A percentile compares a stretch with the other conserved stretches of the same genome.
phyloP scores from a whole-genome alignment of 2,113 vertebrate species.

The Limnothrissa miodon region DNA sequence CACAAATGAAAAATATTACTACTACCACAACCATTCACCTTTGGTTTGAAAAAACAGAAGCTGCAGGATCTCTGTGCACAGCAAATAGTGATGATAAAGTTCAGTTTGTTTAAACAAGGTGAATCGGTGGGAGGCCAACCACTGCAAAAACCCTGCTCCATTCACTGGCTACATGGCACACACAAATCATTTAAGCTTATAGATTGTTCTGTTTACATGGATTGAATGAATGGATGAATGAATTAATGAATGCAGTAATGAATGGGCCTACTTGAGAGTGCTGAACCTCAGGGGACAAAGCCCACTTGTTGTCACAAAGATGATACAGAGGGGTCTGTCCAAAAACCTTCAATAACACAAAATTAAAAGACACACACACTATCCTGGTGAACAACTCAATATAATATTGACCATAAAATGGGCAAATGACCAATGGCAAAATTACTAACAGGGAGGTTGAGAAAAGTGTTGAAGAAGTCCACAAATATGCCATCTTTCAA shows the following conservation, averaged over 20 bases:
- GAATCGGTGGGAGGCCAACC: constrained; percentile 20
- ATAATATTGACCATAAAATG: no score
- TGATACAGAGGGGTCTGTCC: constrained; percentile 28
- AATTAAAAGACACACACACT: no score
- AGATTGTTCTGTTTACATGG: background rate
- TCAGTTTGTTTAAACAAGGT: constrained; percentile 21
- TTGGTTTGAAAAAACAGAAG: background rate
- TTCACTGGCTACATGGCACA: background rate
- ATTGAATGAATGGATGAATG: background rate
- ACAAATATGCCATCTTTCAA: constrained; percentile 32
- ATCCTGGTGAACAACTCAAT: no score
- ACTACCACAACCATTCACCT: background rate
- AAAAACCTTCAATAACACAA: constrained; percentile 11
- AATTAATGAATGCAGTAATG: background rate
- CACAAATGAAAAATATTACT: background rate
- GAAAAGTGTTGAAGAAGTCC: constrained; percentile 40
- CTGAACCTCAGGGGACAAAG: constrained; percentile 23
- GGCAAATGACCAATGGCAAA: no score
- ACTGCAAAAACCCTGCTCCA: constrained; percentile 18
- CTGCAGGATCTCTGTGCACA: constrained; percentile 20
- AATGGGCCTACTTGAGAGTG: background rate
- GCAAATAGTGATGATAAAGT: background rate
- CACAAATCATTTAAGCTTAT: background rate
- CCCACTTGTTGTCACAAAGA: constrained; percentile 29
- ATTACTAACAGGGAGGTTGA: constrained; percentile 35